Evolutionary conservation across 2,113 vertebrate species (phyloP).

Genomic region (Delphinus delphis): DNA sequence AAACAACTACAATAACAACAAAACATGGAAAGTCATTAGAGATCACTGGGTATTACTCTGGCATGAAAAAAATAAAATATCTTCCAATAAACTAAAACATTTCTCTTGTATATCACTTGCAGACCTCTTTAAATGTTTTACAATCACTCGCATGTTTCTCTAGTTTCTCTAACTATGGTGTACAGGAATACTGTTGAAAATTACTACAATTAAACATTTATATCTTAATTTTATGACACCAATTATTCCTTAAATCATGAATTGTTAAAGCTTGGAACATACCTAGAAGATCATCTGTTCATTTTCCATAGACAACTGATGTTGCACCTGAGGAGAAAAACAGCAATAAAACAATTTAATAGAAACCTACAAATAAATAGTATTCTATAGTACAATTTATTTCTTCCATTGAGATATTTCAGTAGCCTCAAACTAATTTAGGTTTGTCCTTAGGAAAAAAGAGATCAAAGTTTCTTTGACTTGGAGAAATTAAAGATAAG

Average conservation of each 20-base stretch:
- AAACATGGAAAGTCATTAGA: neutral
- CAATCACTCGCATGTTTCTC: neutral
- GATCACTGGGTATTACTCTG: neutral
- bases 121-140: neutral
- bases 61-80: slow-evolving; percentile 25
- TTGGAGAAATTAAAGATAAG: neutral
- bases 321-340: neutral
- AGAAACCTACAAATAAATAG: neutral
- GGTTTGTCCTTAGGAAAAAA: neutral
- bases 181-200: neutral
- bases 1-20: neutral
- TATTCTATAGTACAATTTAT: neutral
- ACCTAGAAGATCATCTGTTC: neutral
- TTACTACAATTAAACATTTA: neutral
- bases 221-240: neutral
- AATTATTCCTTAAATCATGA: neutral
- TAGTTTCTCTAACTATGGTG: neutral
- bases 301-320: neutral
- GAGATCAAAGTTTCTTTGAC: neutral
- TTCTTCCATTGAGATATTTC: neutral
- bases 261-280: neutral
- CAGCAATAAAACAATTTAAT: neutral
- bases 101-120: neutral
- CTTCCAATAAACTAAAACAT: neutral
- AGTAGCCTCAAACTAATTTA: neutral